Base-by-base conservation (phyloP, 2,888 invertebrate genomes). In the Brenthis hecate region DNA sequence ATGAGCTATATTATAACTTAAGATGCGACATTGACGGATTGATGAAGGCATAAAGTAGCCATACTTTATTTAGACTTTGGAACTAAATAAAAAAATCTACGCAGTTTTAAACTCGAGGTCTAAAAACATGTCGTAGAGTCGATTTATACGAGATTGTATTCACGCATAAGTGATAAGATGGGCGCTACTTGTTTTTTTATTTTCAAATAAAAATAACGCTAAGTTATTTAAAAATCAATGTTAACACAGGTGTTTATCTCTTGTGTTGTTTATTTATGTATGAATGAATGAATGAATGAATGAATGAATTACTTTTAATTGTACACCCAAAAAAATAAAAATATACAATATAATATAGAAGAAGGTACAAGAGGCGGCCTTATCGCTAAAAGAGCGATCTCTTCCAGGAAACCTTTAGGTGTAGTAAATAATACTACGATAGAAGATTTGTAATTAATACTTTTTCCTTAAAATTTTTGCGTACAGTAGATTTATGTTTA, bases 21-120 rank as follows among this genome's bases (percentile, higher is more conserved):
- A 50, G 61, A 43, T 14, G 13, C 60, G 68, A 71, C 68, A 43
- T 68, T 68, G 70, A 71, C 65, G 57, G 70, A 71, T 71, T 65
- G 62, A 60, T 69, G 61, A 69, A 56, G 55, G 51, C 60, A 65
- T 69, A 61, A 69, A 69, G 65, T 48, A 56, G 13, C 51, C 65
- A 53, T 51, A 19, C 65, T 69, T 69, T 69, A 69, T 69, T 65
- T 69, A 56, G 61, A 65, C 55, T 61, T 61, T 28, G 6, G 47
- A 53, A 54, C 1, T 58, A n/a, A 58, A 53, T 51, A 53, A 65
- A 66, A 62, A 56, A 66, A 50, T 23, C 3, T 61, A 47, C 61
- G 19, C 61, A 66, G 56, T 61, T 28, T 28, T 56, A 61, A 54
- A 14, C 50, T 50, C 13, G 13, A 16, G 6, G 13, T 19, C 16